These are phyloP conservation scores for Lagria hirta DNA, from an alignment of 2,888 invertebrate genomes.

Conservation along the genomic window DNA sequence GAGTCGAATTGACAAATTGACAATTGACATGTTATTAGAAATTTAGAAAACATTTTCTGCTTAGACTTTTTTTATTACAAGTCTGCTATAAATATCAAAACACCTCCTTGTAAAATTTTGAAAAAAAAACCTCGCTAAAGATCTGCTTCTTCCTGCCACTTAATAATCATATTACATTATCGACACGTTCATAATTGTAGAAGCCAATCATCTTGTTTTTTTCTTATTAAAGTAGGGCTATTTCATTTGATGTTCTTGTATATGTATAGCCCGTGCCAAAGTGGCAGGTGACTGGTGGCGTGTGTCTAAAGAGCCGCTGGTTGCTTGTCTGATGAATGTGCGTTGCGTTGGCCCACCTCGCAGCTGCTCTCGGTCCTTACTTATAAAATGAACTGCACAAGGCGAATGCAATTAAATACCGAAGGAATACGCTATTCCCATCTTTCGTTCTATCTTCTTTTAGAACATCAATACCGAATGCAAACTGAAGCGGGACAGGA, in stretches of 20 bases:
- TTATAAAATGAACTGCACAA: conserved; percentile 27
- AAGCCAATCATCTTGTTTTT: conserved; percentile 4
- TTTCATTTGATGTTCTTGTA: conserved; percentile 38
- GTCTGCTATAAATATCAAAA: too few species aligned
- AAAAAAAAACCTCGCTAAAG: too few species aligned
- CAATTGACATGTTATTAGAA: too few species aligned
- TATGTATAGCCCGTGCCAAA: conserved; percentile 43
- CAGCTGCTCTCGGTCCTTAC: conserved; percentile 41
- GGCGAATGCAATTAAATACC: conserved; percentile 26
- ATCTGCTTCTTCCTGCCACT: too few species aligned
- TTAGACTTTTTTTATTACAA: too few species aligned
- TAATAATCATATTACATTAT: too few species aligned
- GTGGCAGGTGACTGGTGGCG: conserved; percentile 57
- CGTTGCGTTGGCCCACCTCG: conserved; percentile 42
- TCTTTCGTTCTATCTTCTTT: conserved; percentile 10
- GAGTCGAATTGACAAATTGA: too few species aligned
- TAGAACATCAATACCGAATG: conserved; percentile 1
- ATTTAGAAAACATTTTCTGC: too few species aligned
- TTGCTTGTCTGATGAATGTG: conserved; percentile 46
- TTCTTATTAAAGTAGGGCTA: conserved; percentile 43
- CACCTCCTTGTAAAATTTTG: too few species aligned
- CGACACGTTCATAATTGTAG: too few species aligned
- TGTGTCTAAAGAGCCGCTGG: conserved; percentile 54
- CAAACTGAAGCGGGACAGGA: conserved; percentile 10
- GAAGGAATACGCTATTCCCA: conserved; percentile 12